These are phyloP conservation scores for Hydrolagus colliei DNA, from an alignment of 2,797 vertebrate genomes.

Conservation along the genomic window DNA sequence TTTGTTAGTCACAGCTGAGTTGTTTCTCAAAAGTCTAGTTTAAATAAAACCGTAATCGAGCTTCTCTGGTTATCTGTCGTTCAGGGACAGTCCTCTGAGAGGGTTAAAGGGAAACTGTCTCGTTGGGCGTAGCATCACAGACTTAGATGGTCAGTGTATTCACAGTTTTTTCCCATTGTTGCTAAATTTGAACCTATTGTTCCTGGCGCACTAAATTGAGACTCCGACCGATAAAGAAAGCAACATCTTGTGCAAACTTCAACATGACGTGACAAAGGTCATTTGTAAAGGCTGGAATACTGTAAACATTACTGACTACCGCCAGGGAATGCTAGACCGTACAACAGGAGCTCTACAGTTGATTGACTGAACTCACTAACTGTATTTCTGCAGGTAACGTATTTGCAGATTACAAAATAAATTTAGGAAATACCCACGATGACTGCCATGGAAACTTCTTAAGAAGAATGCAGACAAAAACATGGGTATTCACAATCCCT, in stretches of 20 bases:
- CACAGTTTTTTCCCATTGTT: constrained; percentile 63
- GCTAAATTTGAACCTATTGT: constrained; percentile 73
- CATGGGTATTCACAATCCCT: background rate
- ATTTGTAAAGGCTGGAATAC: constrained; percentile 46
- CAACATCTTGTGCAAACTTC: constrained; percentile 71
- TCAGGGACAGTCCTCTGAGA: constrained; percentile 51
- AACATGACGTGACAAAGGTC: constrained; percentile 55
- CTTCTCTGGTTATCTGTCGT: constrained; percentile 38
- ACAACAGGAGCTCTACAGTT: background rate
- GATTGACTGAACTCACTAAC: background rate
- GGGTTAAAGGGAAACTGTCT: constrained; percentile 59
- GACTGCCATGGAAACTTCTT: background rate
- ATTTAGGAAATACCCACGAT: background rate
- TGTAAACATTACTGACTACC: background rate
- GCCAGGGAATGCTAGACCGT: background rate
- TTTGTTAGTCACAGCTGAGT: background rate
- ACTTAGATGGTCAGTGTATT: constrained; percentile 58
- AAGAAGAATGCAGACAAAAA: too few relatives aligned
- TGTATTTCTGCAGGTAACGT: background rate
- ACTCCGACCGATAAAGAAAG: constrained; percentile 66
- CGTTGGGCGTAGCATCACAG: constrained; percentile 59
- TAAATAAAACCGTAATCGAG: constrained; percentile 30
- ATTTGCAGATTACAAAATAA: background rate
- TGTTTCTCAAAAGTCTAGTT: background rate
- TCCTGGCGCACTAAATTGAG: constrained; percentile 59